Evolutionary conservation across 2,888 invertebrate genomes (phyloP).

Genomic region (Thereva nobilitata): DNA sequence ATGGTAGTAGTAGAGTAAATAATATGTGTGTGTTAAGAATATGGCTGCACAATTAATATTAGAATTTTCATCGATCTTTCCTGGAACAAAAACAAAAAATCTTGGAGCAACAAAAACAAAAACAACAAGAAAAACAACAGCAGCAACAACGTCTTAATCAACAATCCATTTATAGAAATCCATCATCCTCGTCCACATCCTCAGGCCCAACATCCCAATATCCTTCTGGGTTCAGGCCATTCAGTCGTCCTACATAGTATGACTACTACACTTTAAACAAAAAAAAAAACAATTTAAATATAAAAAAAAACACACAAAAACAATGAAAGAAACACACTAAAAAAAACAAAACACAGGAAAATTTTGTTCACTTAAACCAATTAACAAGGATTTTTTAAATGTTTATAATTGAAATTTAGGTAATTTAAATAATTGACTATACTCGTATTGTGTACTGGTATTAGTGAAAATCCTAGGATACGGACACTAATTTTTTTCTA

Average conservation of each 20-base stretch:
- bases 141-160: constrained; percentile 53
- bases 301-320: no score
- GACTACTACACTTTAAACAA: neutral
- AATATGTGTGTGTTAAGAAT: constrained; percentile 48
- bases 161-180: constrained; percentile 52
- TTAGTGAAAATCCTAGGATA: no score
- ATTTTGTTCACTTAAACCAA: no score
- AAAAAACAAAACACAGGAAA: no score
- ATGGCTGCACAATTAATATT: constrained; percentile 59
- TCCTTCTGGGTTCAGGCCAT: constrained; percentile 9
- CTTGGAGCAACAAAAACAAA: constrained; percentile 64
- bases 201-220: neutral
- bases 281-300: no score
- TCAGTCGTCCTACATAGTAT: constrained; percentile 16
- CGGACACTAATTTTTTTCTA: no score
- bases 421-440: no score
- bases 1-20: constrained; percentile 41
- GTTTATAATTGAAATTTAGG: no score
- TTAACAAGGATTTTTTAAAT: no score
- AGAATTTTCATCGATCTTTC: constrained; percentile 85
- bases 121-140: constrained; percentile 54
- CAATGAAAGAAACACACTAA: no score
- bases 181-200: neutral
- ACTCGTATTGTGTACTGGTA: no score
- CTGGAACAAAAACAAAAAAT: constrained; percentile 72